Percentiles rank a stretch among this genome's conserved stretches.
These are phyloP conservation scores for Cyprinodon diabolis DNA, from an alignment of 2,797 vertebrate genomes.

Conservation along the genomic window DNA sequence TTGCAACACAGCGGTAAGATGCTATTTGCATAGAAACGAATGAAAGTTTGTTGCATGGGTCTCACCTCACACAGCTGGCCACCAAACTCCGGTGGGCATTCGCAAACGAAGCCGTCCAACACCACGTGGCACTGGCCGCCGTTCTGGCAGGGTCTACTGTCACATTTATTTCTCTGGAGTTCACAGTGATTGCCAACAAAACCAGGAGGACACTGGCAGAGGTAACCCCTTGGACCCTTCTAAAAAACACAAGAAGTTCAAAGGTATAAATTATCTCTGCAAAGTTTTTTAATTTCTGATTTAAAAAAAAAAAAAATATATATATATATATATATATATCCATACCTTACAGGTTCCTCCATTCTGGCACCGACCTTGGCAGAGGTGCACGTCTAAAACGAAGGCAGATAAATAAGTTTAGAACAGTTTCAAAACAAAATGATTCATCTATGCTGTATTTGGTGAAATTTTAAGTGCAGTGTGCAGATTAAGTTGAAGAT, in stretches of 20 bases:
- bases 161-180: slow-evolving; percentile 83
- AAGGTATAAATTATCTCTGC: background rate
- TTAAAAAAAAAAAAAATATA: background rate
- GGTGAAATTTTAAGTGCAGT: slow-evolving; percentile 7
- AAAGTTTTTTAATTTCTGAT: background rate
- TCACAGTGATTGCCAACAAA: slow-evolving; percentile 90
- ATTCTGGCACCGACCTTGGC: slow-evolving; percentile 90
- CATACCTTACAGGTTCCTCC: slow-evolving; percentile 91
- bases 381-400: slow-evolving; percentile 84
- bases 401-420: slow-evolving; percentile 2
- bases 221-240: slow-evolving; percentile 83
- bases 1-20: background rate
- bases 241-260: slow-evolving; percentile 37
- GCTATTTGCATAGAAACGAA: background rate
- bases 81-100: slow-evolving; percentile 84
- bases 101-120: slow-evolving; percentile 85
- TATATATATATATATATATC: background rate
- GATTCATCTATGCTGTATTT: background rate
- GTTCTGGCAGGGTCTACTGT: slow-evolving; percentile 87
- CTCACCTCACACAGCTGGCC: slow-evolving; percentile 93
- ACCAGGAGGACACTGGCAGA: slow-evolving; percentile 87
- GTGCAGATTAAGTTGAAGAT: slow-evolving; percentile 39
- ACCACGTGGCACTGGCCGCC: slow-evolving; percentile 85
- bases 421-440: background rate
- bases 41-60: background rate